These are phyloP conservation scores for Scrobipalpa atriplicella DNA, from an alignment of 2,888 invertebrate species.

Conservation along the genomic window DNA sequence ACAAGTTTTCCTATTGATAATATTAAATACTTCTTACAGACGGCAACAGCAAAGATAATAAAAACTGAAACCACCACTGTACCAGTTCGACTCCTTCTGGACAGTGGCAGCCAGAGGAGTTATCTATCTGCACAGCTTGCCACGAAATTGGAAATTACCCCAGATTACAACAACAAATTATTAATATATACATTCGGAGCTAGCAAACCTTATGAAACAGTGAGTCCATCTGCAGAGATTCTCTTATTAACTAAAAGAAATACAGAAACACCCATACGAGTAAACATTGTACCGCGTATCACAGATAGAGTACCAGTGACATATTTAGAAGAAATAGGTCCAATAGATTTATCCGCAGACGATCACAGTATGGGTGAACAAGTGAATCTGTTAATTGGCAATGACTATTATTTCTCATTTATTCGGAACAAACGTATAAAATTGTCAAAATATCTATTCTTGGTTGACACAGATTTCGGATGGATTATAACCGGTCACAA, in stretches of 20 bases:
- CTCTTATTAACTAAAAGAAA: too few species aligned
- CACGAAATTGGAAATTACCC: background rate
- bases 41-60: background rate
- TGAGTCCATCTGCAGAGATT: background rate
- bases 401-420: conserved; percentile 35
- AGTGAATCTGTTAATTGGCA: conserved; percentile 35
- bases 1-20: too few species aligned
- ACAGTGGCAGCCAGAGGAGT: background rate
- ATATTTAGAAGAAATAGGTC: background rate
- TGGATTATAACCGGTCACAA: background rate
- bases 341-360: conserved; percentile 30
- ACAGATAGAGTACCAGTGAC: background rate
- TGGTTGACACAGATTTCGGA: conserved; percentile 8
- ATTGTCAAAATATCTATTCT: background rate
- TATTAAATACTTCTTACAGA: too few species aligned
- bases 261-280: background rate
- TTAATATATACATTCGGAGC: background rate
- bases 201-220: background rate
- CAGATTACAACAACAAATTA: background rate
- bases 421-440: background rate
- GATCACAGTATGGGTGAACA: conserved; percentile 29
- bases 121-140: background rate
- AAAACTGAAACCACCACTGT: background rate
- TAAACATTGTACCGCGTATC: background rate
- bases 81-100: too few species aligned